phyloP scores from a whole-genome alignment of 2,888 invertebrate species.

The Zaprionus bogoriensis region DNA sequence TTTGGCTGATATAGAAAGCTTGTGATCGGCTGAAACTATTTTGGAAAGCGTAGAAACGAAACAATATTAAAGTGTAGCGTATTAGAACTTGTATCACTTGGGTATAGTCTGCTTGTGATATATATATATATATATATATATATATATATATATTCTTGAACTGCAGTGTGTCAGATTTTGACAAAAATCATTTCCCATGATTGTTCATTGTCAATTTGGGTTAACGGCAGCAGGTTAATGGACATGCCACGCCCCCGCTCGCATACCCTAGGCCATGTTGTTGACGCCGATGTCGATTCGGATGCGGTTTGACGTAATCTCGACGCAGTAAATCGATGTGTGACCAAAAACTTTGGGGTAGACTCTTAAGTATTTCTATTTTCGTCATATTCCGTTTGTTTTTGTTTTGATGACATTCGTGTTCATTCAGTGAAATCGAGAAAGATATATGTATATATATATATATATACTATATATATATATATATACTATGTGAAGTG shows the following conservation, averaged over 20 bases:
- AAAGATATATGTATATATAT: not conserved
- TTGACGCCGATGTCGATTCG: not conserved
- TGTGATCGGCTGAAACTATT: too few relatives aligned
- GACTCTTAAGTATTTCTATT: constrained; percentile 1
- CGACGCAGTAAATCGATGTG: not conserved
- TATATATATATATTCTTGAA: too few relatives aligned
- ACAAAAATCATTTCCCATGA: not conserved
- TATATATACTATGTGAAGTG: not conserved
- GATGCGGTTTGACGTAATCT: not conserved
- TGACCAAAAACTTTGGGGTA: not conserved
- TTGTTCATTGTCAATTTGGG: not conserved
- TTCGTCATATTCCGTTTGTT: not conserved
- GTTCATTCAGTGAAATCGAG: not conserved
- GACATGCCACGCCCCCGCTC: too few relatives aligned
- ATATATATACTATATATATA: not conserved
- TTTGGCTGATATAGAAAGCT: too few relatives aligned
- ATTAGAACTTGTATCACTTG: too few relatives aligned
- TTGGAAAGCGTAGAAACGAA: too few relatives aligned
- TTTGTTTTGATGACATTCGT: constrained; percentile 2
- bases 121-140: too few relatives aligned
- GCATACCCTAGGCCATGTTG: not conserved
- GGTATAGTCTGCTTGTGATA: too few relatives aligned
- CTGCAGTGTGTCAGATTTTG: too few relatives aligned
- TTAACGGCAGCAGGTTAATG: not conserved
- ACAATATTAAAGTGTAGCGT: too few relatives aligned